Evolutionary conservation across 2,888 invertebrate species (phyloP).

Genomic region (Cephus nigrinus): DNA sequence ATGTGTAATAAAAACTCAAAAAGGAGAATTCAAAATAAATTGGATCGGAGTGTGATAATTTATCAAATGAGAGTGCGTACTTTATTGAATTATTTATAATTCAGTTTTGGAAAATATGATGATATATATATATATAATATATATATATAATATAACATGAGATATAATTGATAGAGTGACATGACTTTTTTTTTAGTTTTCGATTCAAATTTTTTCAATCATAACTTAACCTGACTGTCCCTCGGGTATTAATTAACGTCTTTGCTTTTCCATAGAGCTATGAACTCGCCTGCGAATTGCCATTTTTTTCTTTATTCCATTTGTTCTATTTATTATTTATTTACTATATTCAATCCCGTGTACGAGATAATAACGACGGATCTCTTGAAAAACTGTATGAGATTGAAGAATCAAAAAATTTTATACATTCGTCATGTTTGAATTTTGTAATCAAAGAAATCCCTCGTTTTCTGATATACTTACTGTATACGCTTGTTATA

Average conservation of each 20-base stretch:
- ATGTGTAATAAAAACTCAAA: no score
- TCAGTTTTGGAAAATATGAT: constrained; percentile 64
- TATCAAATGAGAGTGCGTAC: constrained; percentile 20
- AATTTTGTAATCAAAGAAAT: neutral
- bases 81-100: constrained; percentile 63
- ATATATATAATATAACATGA: constrained; percentile 63
- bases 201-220: constrained; percentile 4
- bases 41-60: no score
- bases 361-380: neutral
- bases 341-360: neutral
- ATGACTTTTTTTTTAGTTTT: constrained; percentile 43
- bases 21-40: no score
- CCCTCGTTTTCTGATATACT: neutral
- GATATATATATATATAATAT: constrained; percentile 39
- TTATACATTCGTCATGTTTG: neutral
- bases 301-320: neutral
- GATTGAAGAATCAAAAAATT: neutral
- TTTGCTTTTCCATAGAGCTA: neutral
- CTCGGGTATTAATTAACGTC: neutral
- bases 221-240: neutral
- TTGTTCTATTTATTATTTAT: neutral
- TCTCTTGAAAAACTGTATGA: neutral
- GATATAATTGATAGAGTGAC: constrained; percentile 62
- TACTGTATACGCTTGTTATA: neutral
- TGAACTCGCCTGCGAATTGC: neutral